A percentile compares a stretch with the other conserved stretches of the same genome.
Evolutionary conservation across 2,888 invertebrate species (phyloP).

Genomic region (Tenthredo scrophulariae): DNA sequence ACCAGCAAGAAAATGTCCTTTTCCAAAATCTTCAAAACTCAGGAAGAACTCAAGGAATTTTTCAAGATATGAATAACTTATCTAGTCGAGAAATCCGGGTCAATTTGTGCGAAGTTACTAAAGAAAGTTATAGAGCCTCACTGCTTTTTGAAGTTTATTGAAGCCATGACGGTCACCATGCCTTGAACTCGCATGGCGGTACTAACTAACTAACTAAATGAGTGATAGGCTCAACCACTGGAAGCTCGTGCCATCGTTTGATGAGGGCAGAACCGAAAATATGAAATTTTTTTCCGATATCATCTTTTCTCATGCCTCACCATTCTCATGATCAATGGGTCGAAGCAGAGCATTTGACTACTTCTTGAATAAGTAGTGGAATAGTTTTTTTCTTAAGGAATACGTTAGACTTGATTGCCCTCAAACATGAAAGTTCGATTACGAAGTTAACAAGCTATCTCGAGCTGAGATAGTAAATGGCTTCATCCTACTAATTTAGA

Average conservation of each 20-base stretch:
- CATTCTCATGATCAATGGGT: background rate
- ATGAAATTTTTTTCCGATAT: background rate
- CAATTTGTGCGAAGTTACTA: background rate
- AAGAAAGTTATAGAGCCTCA: too few relatives aligned
- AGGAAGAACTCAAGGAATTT: too few relatives aligned
- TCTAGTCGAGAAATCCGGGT: too few relatives aligned
- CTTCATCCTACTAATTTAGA: background rate
- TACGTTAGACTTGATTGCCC: background rate
- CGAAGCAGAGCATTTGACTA: background rate
- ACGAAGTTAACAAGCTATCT: background rate
- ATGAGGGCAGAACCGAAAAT: background rate
- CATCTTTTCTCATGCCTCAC: background rate
- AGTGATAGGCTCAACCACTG: background rate
- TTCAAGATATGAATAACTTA: too few relatives aligned
- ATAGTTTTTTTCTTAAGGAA: too few relatives aligned
- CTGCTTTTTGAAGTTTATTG: background rate
- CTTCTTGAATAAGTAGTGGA: background rate
- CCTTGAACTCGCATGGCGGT: background rate
- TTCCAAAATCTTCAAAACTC: too few relatives aligned
- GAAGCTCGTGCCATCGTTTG: background rate
- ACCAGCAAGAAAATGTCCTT: background rate
- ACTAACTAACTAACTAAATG: too few relatives aligned
- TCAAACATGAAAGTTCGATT: background rate
- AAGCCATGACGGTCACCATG: background rate
- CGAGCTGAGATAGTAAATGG: background rate